These are phyloP conservation scores for Pseudomugil gertrudae DNA, from an alignment of 2,797 vertebrate species.

Conservation along the genomic window DNA sequence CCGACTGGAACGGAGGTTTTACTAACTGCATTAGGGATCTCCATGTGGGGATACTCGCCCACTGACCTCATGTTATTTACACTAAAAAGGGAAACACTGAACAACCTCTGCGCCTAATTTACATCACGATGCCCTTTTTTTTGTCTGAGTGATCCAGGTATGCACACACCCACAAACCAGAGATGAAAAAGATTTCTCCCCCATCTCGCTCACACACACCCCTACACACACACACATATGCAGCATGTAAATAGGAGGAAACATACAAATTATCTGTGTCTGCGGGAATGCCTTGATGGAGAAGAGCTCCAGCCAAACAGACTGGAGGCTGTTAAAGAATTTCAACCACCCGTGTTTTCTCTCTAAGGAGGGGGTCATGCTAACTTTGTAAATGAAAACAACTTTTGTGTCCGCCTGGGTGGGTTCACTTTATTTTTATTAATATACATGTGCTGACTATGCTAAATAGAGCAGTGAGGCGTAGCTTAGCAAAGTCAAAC, in stretches of 20 bases:
- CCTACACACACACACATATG: not conserved
- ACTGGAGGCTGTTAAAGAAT: constrained; percentile 63
- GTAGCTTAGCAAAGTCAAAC: not conserved
- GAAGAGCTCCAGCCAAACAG: constrained; percentile 60
- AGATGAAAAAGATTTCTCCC: not conserved
- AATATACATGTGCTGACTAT: constrained; percentile 31
- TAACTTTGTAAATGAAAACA: constrained; percentile 56
- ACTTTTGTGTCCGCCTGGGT: constrained; percentile 17
- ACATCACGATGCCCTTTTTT: constrained; percentile 3
- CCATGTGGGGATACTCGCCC: constrained; percentile 1
- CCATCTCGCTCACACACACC: too few relatives aligned
- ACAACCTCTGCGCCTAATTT: not conserved
- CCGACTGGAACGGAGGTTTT: not conserved
- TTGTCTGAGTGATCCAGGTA: not conserved
- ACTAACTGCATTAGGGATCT: not conserved
- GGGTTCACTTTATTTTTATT: not conserved
- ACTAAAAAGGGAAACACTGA: not conserved
- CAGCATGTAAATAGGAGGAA: constrained; percentile 73
- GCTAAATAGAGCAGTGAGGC: constrained; percentile 31
- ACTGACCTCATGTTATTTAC: not conserved
- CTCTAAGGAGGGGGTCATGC: constrained; percentile 14
- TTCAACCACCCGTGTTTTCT: constrained; percentile 50
- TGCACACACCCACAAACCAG: not conserved
- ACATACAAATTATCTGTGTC: constrained; percentile 74
- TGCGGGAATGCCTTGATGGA: constrained; percentile 71